A percentile compares a stretch with the other conserved stretches of the same genome.
These are phyloP conservation scores for Molorchus minor DNA, from an alignment of 2,888 invertebrate species.

Conservation along the genomic window DNA sequence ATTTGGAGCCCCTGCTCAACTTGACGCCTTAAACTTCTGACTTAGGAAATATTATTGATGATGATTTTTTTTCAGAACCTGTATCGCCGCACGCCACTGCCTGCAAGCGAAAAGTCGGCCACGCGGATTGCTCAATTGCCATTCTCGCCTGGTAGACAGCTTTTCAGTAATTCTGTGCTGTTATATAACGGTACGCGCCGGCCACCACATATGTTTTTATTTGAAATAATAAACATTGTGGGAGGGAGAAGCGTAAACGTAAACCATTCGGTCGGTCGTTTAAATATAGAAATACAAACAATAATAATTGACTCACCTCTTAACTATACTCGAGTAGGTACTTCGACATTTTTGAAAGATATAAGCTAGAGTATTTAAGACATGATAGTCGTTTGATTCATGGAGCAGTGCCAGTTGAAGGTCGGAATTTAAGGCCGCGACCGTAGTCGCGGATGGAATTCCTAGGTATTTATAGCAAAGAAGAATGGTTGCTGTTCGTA, in stretches of 20 bases:
- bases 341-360: no score
- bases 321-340: constrained; percentile 4
- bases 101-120: neutral
- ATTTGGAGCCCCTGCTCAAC: no score
- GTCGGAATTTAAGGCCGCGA: no score
- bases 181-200: constrained; percentile 30
- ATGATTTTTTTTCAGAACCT: no score
- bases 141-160: constrained; percentile 8
- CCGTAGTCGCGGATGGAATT: no score
- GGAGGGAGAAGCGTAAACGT: constrained; percentile 8
- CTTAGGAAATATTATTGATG: no score
- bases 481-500: no score
- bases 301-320: constrained; percentile 15
- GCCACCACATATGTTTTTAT: constrained; percentile 21
- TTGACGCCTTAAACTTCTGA: no score
- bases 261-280: neutral
- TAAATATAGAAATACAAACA: constrained; percentile 21
- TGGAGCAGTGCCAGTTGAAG: no score
- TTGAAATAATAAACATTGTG: constrained; percentile 17
- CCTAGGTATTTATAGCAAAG: no score
- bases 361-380: neutral
- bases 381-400: no score
- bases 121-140: constrained; percentile 12
- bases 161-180: constrained; percentile 18
- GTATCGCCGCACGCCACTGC: constrained; percentile 15